A percentile compares a stretch with the other conserved stretches of the same genome.
Conservation (phyloP, 2,113 vertebrate genomes). For the Muntiacus muntjak region DNA sequence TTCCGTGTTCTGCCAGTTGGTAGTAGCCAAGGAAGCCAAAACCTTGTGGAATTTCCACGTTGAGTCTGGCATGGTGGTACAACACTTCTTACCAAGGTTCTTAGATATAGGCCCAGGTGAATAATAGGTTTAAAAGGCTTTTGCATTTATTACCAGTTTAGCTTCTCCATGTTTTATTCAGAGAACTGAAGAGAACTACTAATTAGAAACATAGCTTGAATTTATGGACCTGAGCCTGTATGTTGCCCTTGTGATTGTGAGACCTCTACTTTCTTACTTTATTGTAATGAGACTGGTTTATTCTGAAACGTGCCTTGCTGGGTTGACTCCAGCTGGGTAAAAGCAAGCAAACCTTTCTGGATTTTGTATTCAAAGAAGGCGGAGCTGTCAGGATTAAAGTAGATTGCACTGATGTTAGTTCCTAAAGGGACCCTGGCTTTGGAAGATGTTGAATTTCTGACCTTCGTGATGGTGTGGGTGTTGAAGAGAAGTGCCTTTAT, state of each 20-base stretch:
- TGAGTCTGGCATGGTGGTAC: background rate
- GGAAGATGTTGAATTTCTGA: background rate
- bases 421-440: background rate
- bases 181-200: background rate
- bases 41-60: background rate
- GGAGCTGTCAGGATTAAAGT: background rate
- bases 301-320: background rate
- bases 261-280: background rate
- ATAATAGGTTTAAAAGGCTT: background rate
- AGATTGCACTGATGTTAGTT: background rate
- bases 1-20: background rate
- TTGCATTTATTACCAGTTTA: background rate
- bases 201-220: slow-evolving; percentile 11
- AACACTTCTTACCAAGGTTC: background rate
- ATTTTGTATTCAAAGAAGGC: background rate
- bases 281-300: background rate
- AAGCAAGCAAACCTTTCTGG: background rate
- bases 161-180: background rate
- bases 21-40: background rate
- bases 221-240: background rate
- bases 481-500: background rate
- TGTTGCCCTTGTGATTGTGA: background rate
- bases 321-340: background rate
- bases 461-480: background rate
- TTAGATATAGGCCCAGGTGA: background rate